Evolutionary conservation across 2,797 vertebrate species (phyloP), one percentile per base, ranked within the genome.

Genomic region (Chanos chanos): DNA sequence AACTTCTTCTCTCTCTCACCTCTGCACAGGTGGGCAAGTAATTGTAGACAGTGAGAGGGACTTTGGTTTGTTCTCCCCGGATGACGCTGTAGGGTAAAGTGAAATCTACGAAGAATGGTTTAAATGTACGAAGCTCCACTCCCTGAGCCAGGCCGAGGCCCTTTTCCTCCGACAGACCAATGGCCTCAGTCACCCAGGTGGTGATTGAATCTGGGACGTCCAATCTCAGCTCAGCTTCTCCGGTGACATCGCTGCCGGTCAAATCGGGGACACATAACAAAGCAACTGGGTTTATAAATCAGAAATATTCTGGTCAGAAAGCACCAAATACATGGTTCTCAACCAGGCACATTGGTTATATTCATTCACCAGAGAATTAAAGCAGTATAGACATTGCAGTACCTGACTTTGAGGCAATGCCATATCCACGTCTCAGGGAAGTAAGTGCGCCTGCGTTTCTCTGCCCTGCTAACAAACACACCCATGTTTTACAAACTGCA

Each of bases 341-440:
- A 81, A 72, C 83, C 72, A 76, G 73, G 79, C 75, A 78, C 76
- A 80, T 77, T 66, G 65, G 70, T 66, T 57, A 74, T 73, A 73
- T 73, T 77, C 70, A 0, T 7, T n/a, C 48, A 74, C 79, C 76
- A 79, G 9, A 21, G 16, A 3, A 25, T 21, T 45, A 10, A 25
- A 24, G 8, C 19, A 8, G 54, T 43, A 47, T 28, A 63, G n/a
- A 70, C 52, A 77, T 70, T 74, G 55, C 67, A 72, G 41, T 92
- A 96, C 94, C 93, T 97, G 90, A 95, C 72, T 16, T 91, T 95
- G 76, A 96, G 74, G 81, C 94, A 96, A 74, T 73, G 91, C 95
- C 94, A 97, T 78, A 95, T 82, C 94, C 94, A 95, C 0, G 94
- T 96, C 81, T 96, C 94, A 0, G 94, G 94, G 77, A 96, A 97